Evolutionary conservation across 2,113 vertebrate genomes (phyloP), one percentile per base, ranked within the genome.

Genomic region (Hylia prasina): DNA sequence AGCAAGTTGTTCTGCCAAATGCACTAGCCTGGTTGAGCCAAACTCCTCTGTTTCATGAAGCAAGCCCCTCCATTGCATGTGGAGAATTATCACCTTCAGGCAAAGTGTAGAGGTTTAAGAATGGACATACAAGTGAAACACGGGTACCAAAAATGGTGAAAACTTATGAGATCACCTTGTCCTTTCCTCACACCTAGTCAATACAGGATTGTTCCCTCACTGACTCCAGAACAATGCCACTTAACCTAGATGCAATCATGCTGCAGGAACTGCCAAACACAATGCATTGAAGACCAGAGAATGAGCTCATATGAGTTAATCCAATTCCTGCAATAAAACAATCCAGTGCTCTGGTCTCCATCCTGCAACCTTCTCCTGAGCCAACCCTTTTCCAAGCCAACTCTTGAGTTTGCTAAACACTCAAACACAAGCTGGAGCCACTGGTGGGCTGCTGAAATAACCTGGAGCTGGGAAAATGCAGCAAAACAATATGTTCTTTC

Each of bases 251-350:
- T 78, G 72, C 80, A 91, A 51, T 94, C 47, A 15, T 54, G 28
- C 39, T 81, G 83, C 94, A 96, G 95, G 94, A 96, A 97, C 89
- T 87, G 64, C 89, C 86, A 89, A 97, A 92, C 83, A 97, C 95
- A 97, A 96, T 93, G 86, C 92, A 96, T 47, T 60, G 94, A 96
- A 94, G 91, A 93, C 88, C 89, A 93, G 89, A 87, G 94, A 90
- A 95, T 95, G 93, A 96, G 96, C 94, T 97, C 93, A 97, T 94
- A 70, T 88, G 93, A 96, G 89, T 96, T 97, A 96, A 97, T 95
- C 73, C 13, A 31, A 73, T 97, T 97, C 96, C 92, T 96, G 96
- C 94, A 89, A 92, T 96, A 89, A 97, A 97, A 94, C 87, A 95
- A 94, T 94, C 87, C 89, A 91, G 50, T 64, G 35, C 81, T 87